Base-by-base conservation (phyloP, 2,113 vertebrate genomes). In the Rhinogobius similis region DNA sequence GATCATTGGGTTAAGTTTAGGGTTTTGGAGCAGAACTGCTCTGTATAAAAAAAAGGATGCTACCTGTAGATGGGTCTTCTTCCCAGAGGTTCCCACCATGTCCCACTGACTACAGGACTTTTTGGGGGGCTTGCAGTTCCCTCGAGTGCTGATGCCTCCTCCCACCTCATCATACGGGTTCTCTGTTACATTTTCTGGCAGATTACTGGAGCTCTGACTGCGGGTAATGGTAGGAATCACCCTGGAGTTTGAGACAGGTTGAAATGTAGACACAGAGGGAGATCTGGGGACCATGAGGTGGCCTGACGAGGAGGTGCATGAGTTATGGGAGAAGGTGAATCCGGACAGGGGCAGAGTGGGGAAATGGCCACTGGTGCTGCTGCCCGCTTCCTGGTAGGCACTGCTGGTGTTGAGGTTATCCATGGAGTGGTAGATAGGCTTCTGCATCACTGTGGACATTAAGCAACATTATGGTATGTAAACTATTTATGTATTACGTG, bases 41-140 rank as follows among this genome's bases (percentile, higher is more conserved):
- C n/a, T n/a, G n/a, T n/a, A n/a, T n/a, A n/a, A n/a, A n/a, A n/a
- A n/a, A n/a, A n/a, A n/a, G n/a, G n/a, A n/a, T n/a, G n/a, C n/a
- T n/a, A n/a, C 92, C 91, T 93, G 88, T 39, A 91, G 69, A 41
- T 85, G 84, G 66, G 79, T 86, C 13, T 70, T 89, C 67, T 74
- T 86, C 62, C 59, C 29, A 0, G 89, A 64, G 23, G 68, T 7
- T 26, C 71, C 77, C 61, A 76, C 76, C 77, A 91, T 68, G 62
- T 95, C 88, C 90, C 92, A 93, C 67, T 92, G 92, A 70, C 92
- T 94, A 48, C 87, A 85, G 5, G 83, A 89, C 68, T 86, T 93
- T 84, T 65, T 85, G 9, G 86, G 77, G 36, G 82, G 12, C 56
- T 50, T 84, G 29, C 74, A 70, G 71, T 39, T 75, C 56, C 65